A percentile compares a stretch with the other conserved stretches of the same genome.
Evolutionary conservation across 2,888 invertebrate species (phyloP).

Genomic region (Metallyticus violacea): DNA sequence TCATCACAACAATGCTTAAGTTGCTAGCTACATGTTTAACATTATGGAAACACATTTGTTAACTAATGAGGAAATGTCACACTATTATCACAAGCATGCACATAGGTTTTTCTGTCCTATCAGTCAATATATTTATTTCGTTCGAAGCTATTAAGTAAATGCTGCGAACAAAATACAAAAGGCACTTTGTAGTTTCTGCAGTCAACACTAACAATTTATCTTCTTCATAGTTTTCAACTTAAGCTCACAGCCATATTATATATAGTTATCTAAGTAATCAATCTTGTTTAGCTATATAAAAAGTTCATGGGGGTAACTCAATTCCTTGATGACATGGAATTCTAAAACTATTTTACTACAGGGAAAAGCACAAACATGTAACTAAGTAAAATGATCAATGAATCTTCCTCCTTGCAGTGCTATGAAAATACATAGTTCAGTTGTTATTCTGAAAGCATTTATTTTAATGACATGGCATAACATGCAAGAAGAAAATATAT

Average conservation of each 20-base stretch:
- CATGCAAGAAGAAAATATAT: too few species aligned
- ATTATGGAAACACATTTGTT: background rate
- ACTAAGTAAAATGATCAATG: background rate
- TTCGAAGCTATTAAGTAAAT: background rate
- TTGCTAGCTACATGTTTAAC: too few species aligned
- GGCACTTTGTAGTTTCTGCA: constrained; percentile 10
- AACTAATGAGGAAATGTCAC: background rate
- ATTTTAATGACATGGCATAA: too few species aligned
- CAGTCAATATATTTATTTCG: background rate
- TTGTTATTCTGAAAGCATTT: background rate
- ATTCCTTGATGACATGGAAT: background rate
- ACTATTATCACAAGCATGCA: background rate
- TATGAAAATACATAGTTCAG: background rate
- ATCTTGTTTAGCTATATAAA: background rate
- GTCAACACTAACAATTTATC: background rate
- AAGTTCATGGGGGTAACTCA: background rate
- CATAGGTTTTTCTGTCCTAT: background rate
- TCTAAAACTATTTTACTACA: background rate
- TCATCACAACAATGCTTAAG: background rate
- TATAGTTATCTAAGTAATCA: background rate
- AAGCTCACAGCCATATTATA: background rate
- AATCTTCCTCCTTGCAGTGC: background rate
- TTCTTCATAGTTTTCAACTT: background rate
- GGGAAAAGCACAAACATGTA: background rate
- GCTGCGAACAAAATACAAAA: constrained; percentile 17